Percentiles rank a stretch among this genome's conserved stretches.
These are phyloP conservation scores for Rhopalosiphum maidis DNA, from an alignment of 1,140 invertebrate genomes.

Conservation along the genomic window DNA sequence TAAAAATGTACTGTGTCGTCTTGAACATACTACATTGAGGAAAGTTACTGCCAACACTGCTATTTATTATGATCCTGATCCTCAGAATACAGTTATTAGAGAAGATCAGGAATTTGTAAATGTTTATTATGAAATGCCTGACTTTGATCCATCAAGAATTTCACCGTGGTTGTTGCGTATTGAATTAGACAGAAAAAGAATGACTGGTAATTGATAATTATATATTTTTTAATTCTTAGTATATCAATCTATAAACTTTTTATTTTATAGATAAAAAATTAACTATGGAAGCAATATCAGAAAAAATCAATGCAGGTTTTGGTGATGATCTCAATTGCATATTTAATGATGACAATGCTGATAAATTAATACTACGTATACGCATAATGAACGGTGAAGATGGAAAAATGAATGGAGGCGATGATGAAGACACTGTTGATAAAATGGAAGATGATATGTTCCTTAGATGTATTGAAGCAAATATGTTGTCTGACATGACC, in stretches of 20 bases:
- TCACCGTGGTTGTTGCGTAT: constrained; percentile 99
- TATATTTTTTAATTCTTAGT: background rate
- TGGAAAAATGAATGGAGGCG: constrained; percentile 78
- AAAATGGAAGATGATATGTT: constrained; percentile 99
- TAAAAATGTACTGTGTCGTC: constrained; percentile 95
- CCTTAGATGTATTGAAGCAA: constrained; percentile 96
- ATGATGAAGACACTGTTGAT: constrained; percentile 90
- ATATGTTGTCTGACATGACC: constrained; percentile 99
- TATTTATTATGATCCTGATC: constrained; percentile 99
- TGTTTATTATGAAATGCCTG: constrained; percentile 99
- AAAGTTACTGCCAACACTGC: constrained; percentile 98
- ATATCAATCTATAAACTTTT: background rate
- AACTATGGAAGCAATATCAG: constrained; percentile 99
- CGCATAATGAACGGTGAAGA: constrained; percentile 98
- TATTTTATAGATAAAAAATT: constrained; percentile 87
- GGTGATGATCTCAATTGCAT: constrained; percentile 99
- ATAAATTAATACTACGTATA: constrained; percentile 97
- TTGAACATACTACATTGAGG: constrained; percentile 96
- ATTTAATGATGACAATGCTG: constrained; percentile 99
- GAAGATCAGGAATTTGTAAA: constrained; percentile 99
- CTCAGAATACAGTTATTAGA: constrained; percentile 95
- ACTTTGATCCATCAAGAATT: constrained; percentile 96
- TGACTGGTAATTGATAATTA: constrained; percentile 72
- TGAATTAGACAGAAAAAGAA: constrained; percentile 96
- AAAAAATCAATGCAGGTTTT: constrained; percentile 98